Evolutionary conservation across 2,888 invertebrate species (phyloP).

Genomic region (Rotaria macrura): DNA sequence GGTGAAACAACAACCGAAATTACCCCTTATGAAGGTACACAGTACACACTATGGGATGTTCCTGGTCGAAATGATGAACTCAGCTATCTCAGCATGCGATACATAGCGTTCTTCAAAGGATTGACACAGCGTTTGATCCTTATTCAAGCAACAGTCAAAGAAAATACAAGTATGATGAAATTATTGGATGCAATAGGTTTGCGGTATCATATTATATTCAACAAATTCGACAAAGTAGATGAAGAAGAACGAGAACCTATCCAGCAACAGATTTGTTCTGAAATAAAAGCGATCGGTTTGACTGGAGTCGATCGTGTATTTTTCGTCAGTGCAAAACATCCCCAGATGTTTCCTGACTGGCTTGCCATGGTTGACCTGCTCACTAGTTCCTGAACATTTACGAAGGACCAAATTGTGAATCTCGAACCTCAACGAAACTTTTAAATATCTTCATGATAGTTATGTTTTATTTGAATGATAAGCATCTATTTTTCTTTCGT

Average conservation of each 20-base stretch:
- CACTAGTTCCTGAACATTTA: too few species aligned
- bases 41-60: too few species aligned
- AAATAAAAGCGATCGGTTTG: background rate
- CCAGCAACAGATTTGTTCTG: background rate
- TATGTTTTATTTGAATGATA: too few species aligned
- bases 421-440: too few species aligned
- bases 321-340: background rate
- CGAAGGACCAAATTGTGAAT: too few species aligned
- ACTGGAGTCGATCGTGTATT: background rate
- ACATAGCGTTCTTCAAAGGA: background rate
- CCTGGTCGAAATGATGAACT: background rate
- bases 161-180: background rate
- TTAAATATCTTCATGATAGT: too few species aligned
- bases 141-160: background rate
- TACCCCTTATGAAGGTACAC: too few species aligned
- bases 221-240: background rate
- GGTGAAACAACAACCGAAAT: too few species aligned
- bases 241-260: background rate
- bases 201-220: background rate
- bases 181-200: background rate
- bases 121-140: background rate
- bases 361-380: background rate
- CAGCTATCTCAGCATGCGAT: background rate
- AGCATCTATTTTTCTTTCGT: too few species aligned
- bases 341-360: background rate